These are phyloP conservation scores for Vanessa tameamea DNA, from an alignment of 1,140 invertebrate species.

Conservation along the genomic window DNA sequence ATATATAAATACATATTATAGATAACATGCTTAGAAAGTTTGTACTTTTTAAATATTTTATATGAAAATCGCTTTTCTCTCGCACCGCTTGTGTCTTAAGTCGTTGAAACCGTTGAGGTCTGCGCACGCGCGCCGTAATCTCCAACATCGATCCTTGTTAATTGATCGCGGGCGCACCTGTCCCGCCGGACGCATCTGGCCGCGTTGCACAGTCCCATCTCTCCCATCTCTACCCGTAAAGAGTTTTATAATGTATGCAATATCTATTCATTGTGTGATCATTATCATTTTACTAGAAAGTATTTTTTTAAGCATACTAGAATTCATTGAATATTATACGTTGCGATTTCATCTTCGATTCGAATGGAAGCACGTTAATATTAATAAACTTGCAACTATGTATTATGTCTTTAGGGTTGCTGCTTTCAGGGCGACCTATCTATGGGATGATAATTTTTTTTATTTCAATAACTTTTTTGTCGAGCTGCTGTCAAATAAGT, in stretches of 20 bases:
- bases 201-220: neutral
- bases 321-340: too few species aligned
- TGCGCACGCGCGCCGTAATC: slow-evolving; percentile 58
- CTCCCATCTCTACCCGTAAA: neutral
- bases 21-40: too few species aligned
- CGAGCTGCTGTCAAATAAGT: too few species aligned
- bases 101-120: neutral
- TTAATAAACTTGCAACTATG: too few species aligned
- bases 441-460: too few species aligned
- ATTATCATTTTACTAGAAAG: slow-evolving; percentile 3
- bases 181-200: slow-evolving; percentile 40
- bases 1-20: too few species aligned
- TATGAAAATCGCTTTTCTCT: neutral
- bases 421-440: too few species aligned
- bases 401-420: too few species aligned
- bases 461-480: too few species aligned
- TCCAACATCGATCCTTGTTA: slow-evolving; percentile 55
- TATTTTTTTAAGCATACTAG: neutral
- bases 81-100: neutral
- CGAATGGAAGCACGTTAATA: too few species aligned
- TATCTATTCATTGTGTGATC: neutral
- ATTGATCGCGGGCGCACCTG: slow-evolving; percentile 64
- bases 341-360: too few species aligned
- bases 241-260: neutral
- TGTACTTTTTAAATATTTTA: too few species aligned